Base-by-base conservation (phyloP, 2,888 invertebrate species). In the Luperina nickerlii region DNA sequence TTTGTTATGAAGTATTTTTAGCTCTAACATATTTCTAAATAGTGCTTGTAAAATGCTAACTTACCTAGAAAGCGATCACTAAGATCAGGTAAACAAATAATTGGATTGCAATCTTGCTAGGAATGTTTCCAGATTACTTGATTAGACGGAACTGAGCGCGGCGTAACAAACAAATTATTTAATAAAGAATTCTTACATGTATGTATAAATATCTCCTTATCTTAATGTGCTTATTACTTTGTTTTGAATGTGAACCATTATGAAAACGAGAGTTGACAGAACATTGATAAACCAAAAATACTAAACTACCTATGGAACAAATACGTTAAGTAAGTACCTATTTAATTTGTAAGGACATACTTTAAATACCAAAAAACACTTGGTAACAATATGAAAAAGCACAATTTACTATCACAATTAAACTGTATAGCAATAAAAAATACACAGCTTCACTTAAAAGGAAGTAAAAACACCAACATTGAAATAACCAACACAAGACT, bases 401-500 rank as follows among this genome's bases (percentile, higher is more conserved):
- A 68, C 48, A 48, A 67, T 54, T 20, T 20, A 65, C 57, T 32
- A 3, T 60, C 54, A 76, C 38, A 62, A 84, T 80, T 74, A 80
- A 62, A 80, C 69, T 75, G 57, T 24, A 54, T 0, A 42, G 15
- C 60, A 84, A 66, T 48, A 84, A 69, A 82, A 78, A 73, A 42
- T 18, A 62, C 42, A 74, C 65, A 75, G 45, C 42, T 27, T 27
- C 11, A 32, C 32, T 57, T 54, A 38, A 62, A 75, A 57, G 38
- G 15, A 57, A 81, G 54, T 57, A 15, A 65, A 57, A 80, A 42
- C 18, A 51, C 45, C 7, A 68, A 45, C 80, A 62, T 42, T 42
- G 18, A 20, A 20, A 45, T 18, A 60, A 79, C 27, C 32, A 13
- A 38, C 63, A 13, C 45, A 65, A 67, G 42, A 79, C 57, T 45